These are phyloP conservation scores for Rhea americana DNA, from an alignment of 2,113 vertebrate species.

Conservation along the genomic window DNA sequence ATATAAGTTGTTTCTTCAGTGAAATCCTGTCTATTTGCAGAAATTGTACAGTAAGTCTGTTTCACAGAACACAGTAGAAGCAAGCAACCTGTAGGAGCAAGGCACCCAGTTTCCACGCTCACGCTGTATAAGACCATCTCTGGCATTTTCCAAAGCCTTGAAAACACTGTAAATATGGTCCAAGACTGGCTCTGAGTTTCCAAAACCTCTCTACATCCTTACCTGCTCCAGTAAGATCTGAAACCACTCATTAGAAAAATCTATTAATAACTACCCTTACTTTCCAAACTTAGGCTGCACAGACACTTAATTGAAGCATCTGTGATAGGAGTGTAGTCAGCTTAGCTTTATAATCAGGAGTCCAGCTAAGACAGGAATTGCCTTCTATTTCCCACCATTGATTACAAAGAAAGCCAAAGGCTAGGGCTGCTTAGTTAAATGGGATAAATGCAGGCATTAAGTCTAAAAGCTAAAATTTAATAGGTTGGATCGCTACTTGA, in stretches of 20 bases:
- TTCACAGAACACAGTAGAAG: not conserved
- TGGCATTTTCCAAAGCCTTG: not conserved
- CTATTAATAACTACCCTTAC: not conserved
- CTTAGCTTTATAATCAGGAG: conserved; percentile 27
- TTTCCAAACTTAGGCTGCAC: not conserved
- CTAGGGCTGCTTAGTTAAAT: not conserved
- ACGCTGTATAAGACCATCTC: not conserved
- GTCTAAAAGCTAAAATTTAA: not conserved
- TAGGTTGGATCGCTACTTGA: not conserved
- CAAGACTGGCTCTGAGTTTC: not conserved
- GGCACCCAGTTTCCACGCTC: not conserved
- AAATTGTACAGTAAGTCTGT: not conserved
- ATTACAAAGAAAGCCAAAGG: conserved; percentile 6
- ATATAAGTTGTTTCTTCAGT: not conserved
- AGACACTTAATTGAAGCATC: conserved; percentile 15
- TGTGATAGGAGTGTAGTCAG: not conserved
- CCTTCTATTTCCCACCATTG: not conserved
- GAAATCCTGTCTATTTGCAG: not conserved
- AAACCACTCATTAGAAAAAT: conserved; percentile 2
- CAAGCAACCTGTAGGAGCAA: not conserved
- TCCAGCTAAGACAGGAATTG: conserved; percentile 42
- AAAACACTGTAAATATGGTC: not conserved
- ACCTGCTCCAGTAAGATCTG: not conserved
- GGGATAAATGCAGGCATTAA: not conserved
- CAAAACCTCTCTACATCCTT: not conserved